Base-by-base conservation (phyloP, 2,888 invertebrate species). In the Steromphala cineraria region DNA sequence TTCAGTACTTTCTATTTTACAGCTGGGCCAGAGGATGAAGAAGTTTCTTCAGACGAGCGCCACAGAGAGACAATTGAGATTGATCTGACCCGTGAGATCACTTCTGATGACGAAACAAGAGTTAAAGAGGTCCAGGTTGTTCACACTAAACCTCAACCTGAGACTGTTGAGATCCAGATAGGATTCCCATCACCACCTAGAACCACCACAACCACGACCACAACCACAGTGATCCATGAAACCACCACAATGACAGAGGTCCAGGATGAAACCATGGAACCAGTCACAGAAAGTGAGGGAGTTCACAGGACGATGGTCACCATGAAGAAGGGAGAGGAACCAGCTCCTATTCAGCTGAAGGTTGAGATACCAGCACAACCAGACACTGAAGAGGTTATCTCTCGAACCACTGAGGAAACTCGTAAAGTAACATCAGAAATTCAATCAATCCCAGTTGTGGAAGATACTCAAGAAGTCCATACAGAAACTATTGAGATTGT, bases 401-500 rank as follows among this genome's bases (percentile, higher is more conserved):
- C 86, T 19, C 86, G 87, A 24, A 83, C 85, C 40, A 88, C 88
- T 19, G 87, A 89, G 75, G 86, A 87, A n/a, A 87, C 89, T 4
- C 84, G 85, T 8, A 88, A 87, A 24, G 86, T 90, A 2, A 89
- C 90, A 0, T 84, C 89, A 74, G 87, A 91, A 75, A 81, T 90
- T 13, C 85, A 84, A 19, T 83, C 87, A 28, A 81, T 85, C 21
- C 89, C 89, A n/a, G 67, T 88, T 10, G 84, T 82, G 36, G 85
- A 84, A 36, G 77, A 36, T 19, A 74, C 86, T 19, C 83, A 84
- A 40, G 87, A 90, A 76, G 83, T 82, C 8, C 91, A 91, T 74
- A 91, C 87, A 76, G 91, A 91, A 78, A 91, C 92, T 0, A 90
- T 91, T 53, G 91, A 92, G 81, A 90, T 92, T n/a, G 84, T 87